These are phyloP conservation scores for Drosophila infuscata DNA, from an alignment of 2,888 invertebrate species.

Conservation along the genomic window DNA sequence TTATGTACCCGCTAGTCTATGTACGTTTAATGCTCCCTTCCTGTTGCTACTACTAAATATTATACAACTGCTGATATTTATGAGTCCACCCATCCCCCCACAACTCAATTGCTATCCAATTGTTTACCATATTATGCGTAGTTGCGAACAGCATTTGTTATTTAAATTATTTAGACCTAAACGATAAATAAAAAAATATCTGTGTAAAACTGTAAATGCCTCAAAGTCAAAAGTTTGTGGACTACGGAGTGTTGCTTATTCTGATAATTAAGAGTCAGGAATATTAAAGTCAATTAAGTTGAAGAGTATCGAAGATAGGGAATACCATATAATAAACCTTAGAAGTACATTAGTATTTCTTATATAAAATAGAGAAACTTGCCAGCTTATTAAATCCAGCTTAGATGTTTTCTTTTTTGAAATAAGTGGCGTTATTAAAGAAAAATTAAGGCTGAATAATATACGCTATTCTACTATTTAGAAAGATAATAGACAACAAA, in stretches of 20 bases:
- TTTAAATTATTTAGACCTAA: constrained; percentile 72
- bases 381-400: background rate
- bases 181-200: constrained; percentile 36
- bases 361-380: background rate
- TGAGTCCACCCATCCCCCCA: constrained; percentile 21
- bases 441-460: background rate
- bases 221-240: background rate
- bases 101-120: constrained; percentile 26
- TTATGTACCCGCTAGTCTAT: constrained; percentile 75
- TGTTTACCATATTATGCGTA: constrained; percentile 42
- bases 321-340: background rate
- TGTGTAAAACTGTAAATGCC: constrained; percentile 6
- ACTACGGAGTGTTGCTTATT: too few relatives aligned
- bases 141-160: constrained; percentile 59
- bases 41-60: constrained; percentile 32
- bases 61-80: constrained; percentile 44
- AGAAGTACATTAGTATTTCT: background rate
- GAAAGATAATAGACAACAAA: background rate
- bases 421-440: background rate
- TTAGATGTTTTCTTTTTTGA: too few relatives aligned
- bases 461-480: accelerated
- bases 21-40: constrained; percentile 60
- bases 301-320: background rate
- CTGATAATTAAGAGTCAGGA: background rate
- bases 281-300: background rate